A percentile compares a stretch with the other conserved stretches of the same genome.
These are phyloP conservation scores for Orycteropus afer DNA, from an alignment of 2,113 vertebrate species.

Conservation along the genomic window DNA sequence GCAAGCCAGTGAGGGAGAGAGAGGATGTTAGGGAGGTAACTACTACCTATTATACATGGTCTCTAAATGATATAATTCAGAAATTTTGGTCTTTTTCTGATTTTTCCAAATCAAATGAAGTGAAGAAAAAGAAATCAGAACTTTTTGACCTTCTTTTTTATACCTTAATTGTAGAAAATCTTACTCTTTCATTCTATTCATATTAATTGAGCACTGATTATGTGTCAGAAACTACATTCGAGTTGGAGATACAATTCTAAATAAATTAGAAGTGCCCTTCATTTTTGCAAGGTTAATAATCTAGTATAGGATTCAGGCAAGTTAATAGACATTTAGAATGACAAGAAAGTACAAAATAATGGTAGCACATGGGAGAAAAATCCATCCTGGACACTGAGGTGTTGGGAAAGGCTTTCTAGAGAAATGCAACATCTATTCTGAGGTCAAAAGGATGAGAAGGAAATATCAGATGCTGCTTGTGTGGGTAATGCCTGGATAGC, in stretches of 20 bases:
- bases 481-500: not conserved
- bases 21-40: not conserved
- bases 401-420: not conserved
- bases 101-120: not conserved
- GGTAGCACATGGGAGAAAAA: not conserved
- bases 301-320: not conserved
- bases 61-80: not conserved
- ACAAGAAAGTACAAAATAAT: not conserved
- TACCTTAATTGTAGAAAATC: not conserved
- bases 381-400: not conserved
- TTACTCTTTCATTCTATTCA: not conserved
- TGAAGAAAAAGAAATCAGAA: not conserved
- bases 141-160: not conserved
- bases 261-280: not conserved
- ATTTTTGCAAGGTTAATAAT: not conserved
- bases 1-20: not conserved
- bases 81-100: not conserved
- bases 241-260: not conserved
- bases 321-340: not conserved
- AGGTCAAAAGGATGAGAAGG: not conserved
- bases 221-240: not conserved
- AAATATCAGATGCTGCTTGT: not conserved
- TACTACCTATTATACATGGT: not conserved
- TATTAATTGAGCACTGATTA: not conserved
- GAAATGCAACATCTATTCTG: not conserved